phyloP scores from a whole-genome alignment of 2,113 vertebrate genomes.

The Pseudorasbora parva region DNA sequence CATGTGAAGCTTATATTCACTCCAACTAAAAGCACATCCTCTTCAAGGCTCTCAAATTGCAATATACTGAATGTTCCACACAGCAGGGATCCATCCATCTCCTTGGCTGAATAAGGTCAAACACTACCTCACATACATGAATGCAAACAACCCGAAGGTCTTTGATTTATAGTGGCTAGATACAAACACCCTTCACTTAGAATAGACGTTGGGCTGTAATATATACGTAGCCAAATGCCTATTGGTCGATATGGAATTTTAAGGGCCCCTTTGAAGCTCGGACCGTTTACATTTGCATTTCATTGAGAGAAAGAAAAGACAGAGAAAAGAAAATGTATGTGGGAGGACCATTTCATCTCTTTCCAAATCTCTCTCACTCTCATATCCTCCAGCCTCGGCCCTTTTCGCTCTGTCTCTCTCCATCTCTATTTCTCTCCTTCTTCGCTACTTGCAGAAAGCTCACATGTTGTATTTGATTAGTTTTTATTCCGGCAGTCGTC shows the following conservation, averaged over 20 bases:
- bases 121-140: constrained; percentile 52
- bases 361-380: constrained; percentile 63
- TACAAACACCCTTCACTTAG: constrained; percentile 27
- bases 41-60: constrained; percentile 26
- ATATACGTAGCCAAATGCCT: constrained; percentile 42
- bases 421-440: constrained; percentile 52
- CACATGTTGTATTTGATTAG: constrained; percentile 60
- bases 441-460: constrained; percentile 51
- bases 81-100: constrained; percentile 52
- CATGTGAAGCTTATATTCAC: constrained; percentile 12
- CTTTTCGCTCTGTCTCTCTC: constrained; percentile 11
- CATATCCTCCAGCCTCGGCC: constrained; percentile 48
- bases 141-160: constrained; percentile 46
- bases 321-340: constrained; percentile 25
- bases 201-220: constrained; percentile 20
- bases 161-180: constrained; percentile 48
- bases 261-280: constrained; percentile 39
- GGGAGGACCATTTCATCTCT: constrained; percentile 35
- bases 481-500: constrained; percentile 56
- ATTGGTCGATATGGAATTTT: constrained; percentile 36
- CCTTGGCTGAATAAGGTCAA: constrained; percentile 53
- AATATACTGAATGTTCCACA: constrained; percentile 13
- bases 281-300: constrained; percentile 63
- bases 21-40: constrained; percentile 28
- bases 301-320: constrained; percentile 7